Conservation (phyloP, 2,113 vertebrate genomes). For the Rhodinocichla rosea region DNA sequence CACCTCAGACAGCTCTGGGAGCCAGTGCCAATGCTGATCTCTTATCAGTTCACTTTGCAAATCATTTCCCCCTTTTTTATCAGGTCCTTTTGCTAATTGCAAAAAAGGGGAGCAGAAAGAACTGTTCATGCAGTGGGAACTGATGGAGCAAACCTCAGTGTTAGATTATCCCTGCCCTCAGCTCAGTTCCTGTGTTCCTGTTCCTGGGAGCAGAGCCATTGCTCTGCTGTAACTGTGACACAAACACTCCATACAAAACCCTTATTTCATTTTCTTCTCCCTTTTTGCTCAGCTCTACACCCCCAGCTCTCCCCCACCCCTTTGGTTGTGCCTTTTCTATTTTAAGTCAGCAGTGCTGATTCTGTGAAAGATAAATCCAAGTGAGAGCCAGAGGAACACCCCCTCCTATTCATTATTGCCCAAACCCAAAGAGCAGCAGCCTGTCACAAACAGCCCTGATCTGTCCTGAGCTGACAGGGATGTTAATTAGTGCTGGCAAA, state of each 20-base stretch:
- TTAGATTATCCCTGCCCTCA: background rate
- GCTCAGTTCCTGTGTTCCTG: background rate
- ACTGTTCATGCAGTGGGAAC: too few species aligned
- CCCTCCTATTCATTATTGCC: background rate
- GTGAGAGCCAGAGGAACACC: background rate
- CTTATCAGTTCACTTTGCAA: background rate
- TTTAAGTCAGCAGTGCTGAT: background rate
- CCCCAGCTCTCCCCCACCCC: background rate
- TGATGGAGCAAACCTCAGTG: too few species aligned
- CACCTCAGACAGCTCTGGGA: background rate
- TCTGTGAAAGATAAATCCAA: background rate
- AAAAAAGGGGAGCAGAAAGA: background rate
- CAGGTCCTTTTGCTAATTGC: background rate
- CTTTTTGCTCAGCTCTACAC: background rate
- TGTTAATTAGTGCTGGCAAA: background rate
- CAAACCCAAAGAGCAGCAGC: background rate
- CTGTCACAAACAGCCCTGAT: background rate
- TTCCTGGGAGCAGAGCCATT: background rate
- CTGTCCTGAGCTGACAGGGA: background rate
- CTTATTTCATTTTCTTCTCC: background rate
- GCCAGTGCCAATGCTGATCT: accelerated
- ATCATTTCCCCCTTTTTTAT: background rate
- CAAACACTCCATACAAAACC: background rate
- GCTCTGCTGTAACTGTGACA: background rate
- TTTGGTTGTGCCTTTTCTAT: background rate